A percentile compares a stretch with the other conserved stretches of the same genome.
Evolutionary conservation across 2,797 vertebrate genomes (phyloP).

Genomic region (Lithobates pipiens): DNA sequence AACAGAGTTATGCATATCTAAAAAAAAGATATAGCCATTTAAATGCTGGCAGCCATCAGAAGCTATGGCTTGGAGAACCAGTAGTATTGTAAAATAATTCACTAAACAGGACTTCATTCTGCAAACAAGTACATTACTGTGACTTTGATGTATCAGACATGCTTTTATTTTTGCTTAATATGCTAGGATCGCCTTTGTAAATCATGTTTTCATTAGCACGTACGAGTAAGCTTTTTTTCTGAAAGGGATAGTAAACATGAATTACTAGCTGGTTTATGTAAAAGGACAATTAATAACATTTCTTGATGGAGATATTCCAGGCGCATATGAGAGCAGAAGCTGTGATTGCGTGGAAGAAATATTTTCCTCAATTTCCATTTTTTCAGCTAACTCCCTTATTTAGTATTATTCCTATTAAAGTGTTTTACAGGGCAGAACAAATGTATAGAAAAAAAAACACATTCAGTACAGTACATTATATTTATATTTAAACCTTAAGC

Average conservation of each 20-base stretch:
- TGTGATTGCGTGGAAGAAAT: no score
- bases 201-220: conserved; percentile 8
- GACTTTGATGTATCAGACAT: not conserved
- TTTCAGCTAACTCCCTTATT: no score
- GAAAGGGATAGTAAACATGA: no score
- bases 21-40: conserved; percentile 30
- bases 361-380: no score
- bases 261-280: not conserved
- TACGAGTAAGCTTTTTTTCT: not conserved
- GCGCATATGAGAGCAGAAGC: no score
- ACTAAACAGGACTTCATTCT: not conserved
- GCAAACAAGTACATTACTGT: conserved; percentile 4
- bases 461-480: no score
- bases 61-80: not conserved
- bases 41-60: not conserved
- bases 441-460: no score
- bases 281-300: not conserved
- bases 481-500: no score
- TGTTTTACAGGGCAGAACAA: no score
- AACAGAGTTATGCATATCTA: not conserved
- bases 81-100: conserved; percentile 1
- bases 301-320: no score
- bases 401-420: no score
- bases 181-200: not conserved
- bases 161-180: conserved; percentile 12